Evolutionary conservation across 2,888 invertebrate species (phyloP), one percentile per base, ranked within the genome.

Genomic region (Byasa hedistus): DNA sequence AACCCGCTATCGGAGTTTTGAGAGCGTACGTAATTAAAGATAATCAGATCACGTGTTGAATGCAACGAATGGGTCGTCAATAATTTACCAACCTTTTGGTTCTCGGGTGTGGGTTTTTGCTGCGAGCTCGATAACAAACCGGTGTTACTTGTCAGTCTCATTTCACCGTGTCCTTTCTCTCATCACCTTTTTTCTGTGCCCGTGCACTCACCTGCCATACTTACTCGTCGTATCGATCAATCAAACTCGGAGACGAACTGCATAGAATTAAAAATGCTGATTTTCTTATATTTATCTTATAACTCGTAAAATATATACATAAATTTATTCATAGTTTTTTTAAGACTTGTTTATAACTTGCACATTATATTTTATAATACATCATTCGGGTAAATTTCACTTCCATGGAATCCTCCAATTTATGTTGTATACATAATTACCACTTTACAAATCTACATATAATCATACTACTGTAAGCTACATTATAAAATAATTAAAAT

Each of bases 131-230:
- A 94, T 68, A 94, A 79, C 68, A 95, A 83, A 0, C 95, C 95
- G 3, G 95, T 94, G 80, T 93, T 94, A 76, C 95, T 95, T 19
- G 93, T 92, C 17, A 93, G 76, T 56, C 92, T 92, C 94, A 94
- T 94, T 74, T 61, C 68, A 69, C 69, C 66, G 72, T 70, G 66
- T 68, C 72, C 71, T 69, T 63, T 65, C 61, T 51, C 54, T 62
- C 24, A 57, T 44, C 32, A 23, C 58, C 44, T 66, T 62, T 67
- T 51, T 56, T 51, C 32, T 57, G 17, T 5, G 32, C 17, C 7
- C 51, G 55, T n/a, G 27, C 19, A 1, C 5, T 39, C 19, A 56
- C 32, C n/a, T n/a, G 57, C 39, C 5, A 32, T n/a, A 32, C 22
- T 62, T 55, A 54, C 23, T 51, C 48, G 24, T 19, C 32, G 27